phyloP scores from a whole-genome alignment of 2,888 invertebrate species.

The Alcis repandata region DNA sequence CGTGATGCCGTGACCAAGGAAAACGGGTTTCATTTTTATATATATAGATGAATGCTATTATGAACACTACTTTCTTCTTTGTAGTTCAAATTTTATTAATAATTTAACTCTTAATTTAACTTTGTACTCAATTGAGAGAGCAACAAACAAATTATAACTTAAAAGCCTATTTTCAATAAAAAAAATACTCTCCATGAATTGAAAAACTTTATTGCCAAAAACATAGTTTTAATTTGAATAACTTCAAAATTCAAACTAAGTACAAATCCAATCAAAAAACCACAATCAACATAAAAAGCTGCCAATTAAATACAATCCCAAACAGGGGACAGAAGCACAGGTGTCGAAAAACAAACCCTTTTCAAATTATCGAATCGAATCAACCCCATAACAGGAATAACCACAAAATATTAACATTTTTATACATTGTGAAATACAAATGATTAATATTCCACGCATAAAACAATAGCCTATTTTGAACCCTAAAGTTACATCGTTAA shows the following conservation, averaged over 20 bases:
- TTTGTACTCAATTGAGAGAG: no score
- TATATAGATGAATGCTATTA: no score
- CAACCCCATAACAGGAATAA: conserved; percentile 19
- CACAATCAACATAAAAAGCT: not conserved
- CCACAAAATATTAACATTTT: conserved; percentile 28
- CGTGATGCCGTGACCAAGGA: no score
- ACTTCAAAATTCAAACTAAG: not conserved
- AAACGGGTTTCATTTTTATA: no score
- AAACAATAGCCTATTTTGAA: not conserved
- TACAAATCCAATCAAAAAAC: not conserved
- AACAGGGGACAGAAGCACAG: not conserved
- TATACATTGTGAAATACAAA: conserved; percentile 21
- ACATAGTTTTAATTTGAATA: no score
- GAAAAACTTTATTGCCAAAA: no score
- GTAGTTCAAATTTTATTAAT: no score
- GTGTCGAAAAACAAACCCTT: conserved; percentile 30
- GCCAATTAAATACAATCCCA: not conserved
- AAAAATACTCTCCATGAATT: no score
- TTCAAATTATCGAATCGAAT: conserved; percentile 31
- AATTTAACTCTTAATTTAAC: no score
- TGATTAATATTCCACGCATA: conserved; percentile 25
- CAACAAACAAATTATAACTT: no score
- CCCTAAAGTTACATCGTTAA: not conserved
- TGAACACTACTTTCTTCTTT: no score
- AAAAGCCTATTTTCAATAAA: no score